Evolutionary conservation across 2,113 vertebrate genomes (phyloP), one percentile per base, ranked within the genome.

Genomic region (Octodon degus): DNA sequence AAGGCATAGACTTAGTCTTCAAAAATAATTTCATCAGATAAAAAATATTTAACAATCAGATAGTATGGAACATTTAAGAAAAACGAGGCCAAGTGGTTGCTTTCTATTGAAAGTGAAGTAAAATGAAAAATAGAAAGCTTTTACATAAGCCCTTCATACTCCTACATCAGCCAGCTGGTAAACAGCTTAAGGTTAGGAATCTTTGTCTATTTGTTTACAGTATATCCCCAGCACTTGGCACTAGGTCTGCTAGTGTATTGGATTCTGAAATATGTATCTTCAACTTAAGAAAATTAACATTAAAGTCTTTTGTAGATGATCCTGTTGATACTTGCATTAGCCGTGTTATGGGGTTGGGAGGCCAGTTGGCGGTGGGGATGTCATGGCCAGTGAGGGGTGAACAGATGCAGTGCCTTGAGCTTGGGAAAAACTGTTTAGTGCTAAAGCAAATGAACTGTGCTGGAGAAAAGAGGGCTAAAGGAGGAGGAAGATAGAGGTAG

Each of bases 311-410:
- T 11, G 5, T 8, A 32, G 34, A 24, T 43, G 60, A 62, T 43
- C 68, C 62, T 53, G 37, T 32, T 7, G 4, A 55, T 70, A 62
- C 12, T 22, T 47, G 8, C 24, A 17, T 65, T 53, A 70, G 16
- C 27, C 24, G 5, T 63, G 19, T 37, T 37, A 19, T 37, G 34
- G 53, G 40, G 13, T 8, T 17, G 12, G 22, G 65, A 89, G 12
- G 10, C 24, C 0, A 5, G 30, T 2, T 67, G 11, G 4, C 5
- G 4, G 50, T 20, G 67, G 11, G 47, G 43, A 9, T 4, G 1
- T 25, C 37, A 6, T 5, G 13, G 6, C 24, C 40, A 65, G 22
- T 30, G 37, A 77, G 32, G 50, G 50, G 30, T n/a, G 24, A 47
- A 76, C 12, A 65, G 55, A 81, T 20, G 8, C 4, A 58, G 58